These are phyloP conservation scores for Danio tinwini DNA, from an alignment of 2,797 vertebrate species.

Conservation along the genomic window DNA sequence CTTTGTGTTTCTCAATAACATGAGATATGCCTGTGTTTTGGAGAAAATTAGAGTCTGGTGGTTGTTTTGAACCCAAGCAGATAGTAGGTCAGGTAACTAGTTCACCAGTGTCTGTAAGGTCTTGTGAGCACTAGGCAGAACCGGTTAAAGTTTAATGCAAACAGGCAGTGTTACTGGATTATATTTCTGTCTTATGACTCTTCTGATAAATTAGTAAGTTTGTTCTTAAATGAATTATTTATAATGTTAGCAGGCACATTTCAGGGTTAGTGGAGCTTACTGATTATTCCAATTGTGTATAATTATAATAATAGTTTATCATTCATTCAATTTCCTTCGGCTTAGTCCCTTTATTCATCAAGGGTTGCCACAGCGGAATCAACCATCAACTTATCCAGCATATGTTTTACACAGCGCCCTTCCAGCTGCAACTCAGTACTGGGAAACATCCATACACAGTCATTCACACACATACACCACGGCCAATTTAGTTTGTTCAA, in stretches of 20 bases:
- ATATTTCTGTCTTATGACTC: slow-evolving; percentile 5
- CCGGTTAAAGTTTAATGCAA: slow-evolving; percentile 12
- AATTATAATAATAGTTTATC: neutral
- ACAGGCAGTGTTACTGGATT: slow-evolving; percentile 8
- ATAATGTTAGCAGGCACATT: neutral
- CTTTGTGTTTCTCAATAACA: neutral
- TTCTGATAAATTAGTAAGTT: slow-evolving; percentile 24
- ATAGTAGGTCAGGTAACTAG: slow-evolving; percentile 13
- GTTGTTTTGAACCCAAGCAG: slow-evolving; percentile 16
- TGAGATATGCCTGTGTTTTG: slow-evolving; percentile 6
- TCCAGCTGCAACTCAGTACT: too few relatives aligned
- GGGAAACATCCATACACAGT: too few relatives aligned
- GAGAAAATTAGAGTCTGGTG: neutral
- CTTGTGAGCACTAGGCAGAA: neutral
- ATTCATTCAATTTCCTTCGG: too few relatives aligned
- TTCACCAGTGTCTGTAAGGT: slow-evolving; percentile 8
- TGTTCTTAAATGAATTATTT: neutral
- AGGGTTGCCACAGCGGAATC: too few relatives aligned
- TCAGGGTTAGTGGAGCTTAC: neutral
- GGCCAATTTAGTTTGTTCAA: too few relatives aligned
- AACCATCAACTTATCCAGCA: too few relatives aligned
- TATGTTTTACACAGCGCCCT: too few relatives aligned
- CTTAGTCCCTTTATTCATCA: too few relatives aligned
- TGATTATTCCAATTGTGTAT: neutral
- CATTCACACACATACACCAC: too few relatives aligned